Base-by-base conservation (phyloP, 1,140 invertebrate genomes). In the Euura saliciscinereae region DNA sequence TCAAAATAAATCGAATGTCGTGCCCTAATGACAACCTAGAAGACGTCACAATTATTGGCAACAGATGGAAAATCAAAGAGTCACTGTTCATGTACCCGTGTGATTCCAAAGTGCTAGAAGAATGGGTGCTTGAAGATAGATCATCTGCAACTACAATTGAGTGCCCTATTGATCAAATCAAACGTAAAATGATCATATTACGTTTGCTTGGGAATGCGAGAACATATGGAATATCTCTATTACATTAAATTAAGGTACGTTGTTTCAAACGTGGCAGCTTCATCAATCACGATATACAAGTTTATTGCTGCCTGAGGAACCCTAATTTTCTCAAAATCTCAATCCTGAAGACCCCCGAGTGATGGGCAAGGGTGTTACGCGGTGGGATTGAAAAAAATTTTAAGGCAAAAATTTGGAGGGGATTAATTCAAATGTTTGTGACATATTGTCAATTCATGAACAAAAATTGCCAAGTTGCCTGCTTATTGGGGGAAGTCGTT, bases 51-150 rank as follows among this genome's bases (percentile, higher is more conserved):
- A 51, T 51, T 11, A 51, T 11, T 51, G 46, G 46, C 5, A 6
- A 5, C 5, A 11, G 5, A 6, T 51, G 5, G 46, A 51, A 51
- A 51, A 51, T 6, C 5, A 43, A 4, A 44, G 44, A 69, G 8
- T 44, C 67, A 43, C 42, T 69, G 10, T 69, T 43, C n/a, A 43
- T 8, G 44, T 69, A 69, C 44, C 67, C 67, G n/a, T 43, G n/a
- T 11, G n/a, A 69, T 69, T 69, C 67, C 5, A 43, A 42, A 69
- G 8, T n/a, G 4, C 44, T 69, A 8, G 44, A 44, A 4, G 44
- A 43, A 44, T n/a, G n/a, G n/a, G n/a, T n/a, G n/a, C n/a, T n/a
- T n/a, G n/a, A n/a, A n/a, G n/a, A n/a, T n/a, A n/a, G 42, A 5
- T 51, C 6, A 6, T 5, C 11, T 51, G 5, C 46, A 6, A 5